Percentiles rank a stretch among this genome's conserved stretches.
Evolutionary conservation across 2,797 vertebrate species (phyloP).

Genomic region (Jordanella pulchra): DNA sequence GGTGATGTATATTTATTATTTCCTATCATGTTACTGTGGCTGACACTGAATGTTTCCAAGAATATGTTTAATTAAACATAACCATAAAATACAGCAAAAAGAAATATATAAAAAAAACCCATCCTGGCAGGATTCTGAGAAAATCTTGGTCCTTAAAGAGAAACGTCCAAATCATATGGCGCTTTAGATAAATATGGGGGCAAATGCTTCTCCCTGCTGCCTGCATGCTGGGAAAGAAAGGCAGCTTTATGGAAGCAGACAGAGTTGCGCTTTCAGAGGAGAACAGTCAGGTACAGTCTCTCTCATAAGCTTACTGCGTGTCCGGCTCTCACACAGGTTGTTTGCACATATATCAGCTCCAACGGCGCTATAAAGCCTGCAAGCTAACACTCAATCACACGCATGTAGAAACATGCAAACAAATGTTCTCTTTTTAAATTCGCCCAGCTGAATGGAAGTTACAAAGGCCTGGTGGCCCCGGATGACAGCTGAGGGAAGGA

Average conservation of each 20-base stretch:
- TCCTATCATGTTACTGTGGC: no score
- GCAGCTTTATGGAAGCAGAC: constrained; percentile 74
- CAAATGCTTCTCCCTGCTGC: constrained; percentile 67
- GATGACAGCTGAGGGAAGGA: constrained; percentile 61
- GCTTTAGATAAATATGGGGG: constrained; percentile 71
- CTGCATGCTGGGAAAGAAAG: constrained; percentile 66
- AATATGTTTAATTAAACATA: constrained; percentile 19
- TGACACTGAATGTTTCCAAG: no score
- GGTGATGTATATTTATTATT: constrained; percentile 8
- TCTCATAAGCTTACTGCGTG: constrained; percentile 45
- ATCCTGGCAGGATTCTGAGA: constrained; percentile 36
- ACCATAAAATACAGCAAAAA: constrained; percentile 25
- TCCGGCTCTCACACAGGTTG: constrained; percentile 60
- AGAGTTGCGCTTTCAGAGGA: constrained; percentile 73
- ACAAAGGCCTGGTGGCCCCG: constrained; percentile 55
- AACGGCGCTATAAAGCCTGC: constrained; percentile 32
- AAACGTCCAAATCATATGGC: constrained; percentile 60
- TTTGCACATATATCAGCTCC: constrained; percentile 63
- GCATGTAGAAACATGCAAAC: constrained; percentile 1
- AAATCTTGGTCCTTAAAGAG: constrained; percentile 47
- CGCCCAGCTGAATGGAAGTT: constrained; percentile 44
- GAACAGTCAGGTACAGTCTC: constrained; percentile 68
- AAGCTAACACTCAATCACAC: constrained; percentile 4
- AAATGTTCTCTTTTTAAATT: constrained; percentile 12
- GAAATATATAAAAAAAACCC: constrained; percentile 50